Evolutionary conservation across 2,113 vertebrate genomes (phyloP).

Genomic region (Sinocyclocheilus anshuiensis): DNA sequence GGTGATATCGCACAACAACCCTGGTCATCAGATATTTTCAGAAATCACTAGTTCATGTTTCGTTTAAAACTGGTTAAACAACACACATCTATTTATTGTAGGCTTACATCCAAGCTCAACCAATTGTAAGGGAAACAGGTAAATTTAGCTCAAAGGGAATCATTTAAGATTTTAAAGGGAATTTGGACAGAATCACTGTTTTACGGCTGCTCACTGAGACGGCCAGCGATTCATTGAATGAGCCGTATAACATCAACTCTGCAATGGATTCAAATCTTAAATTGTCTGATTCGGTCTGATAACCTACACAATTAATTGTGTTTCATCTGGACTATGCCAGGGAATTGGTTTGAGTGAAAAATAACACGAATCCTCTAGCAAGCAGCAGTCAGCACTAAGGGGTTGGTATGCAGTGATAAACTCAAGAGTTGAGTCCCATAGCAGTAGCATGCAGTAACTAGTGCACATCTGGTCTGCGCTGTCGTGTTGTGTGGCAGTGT

Average conservation of each 20-base stretch:
- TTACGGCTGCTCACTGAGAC: no score
- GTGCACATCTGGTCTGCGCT: constrained; percentile 46
- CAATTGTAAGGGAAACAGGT: no score
- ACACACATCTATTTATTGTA: not conserved
- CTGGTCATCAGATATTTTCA: not conserved
- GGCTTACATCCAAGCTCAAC: constrained; percentile 19
- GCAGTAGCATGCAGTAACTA: constrained; percentile 22
- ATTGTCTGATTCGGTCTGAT: no score
- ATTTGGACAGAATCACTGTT: no score
- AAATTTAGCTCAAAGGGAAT: no score
- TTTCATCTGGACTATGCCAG: constrained; percentile 2
- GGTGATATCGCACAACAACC: not conserved
- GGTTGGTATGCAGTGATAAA: constrained; percentile 37
- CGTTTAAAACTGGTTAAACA: no score
- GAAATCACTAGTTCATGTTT: no score
- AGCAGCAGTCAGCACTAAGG: constrained; percentile 14
- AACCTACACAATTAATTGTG: not conserved
- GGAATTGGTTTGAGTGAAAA: constrained; percentile 17
- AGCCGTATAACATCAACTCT: no score
- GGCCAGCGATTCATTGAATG: no score
- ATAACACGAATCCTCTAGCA: constrained; percentile 14
- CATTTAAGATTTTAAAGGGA: no score
- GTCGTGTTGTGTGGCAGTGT: constrained; percentile 51
- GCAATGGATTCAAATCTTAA: no score
- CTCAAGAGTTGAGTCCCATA: constrained; percentile 30